phyloP scores from a whole-genome alignment of 1,140 invertebrate genomes.

The Musca vetustissima region DNA sequence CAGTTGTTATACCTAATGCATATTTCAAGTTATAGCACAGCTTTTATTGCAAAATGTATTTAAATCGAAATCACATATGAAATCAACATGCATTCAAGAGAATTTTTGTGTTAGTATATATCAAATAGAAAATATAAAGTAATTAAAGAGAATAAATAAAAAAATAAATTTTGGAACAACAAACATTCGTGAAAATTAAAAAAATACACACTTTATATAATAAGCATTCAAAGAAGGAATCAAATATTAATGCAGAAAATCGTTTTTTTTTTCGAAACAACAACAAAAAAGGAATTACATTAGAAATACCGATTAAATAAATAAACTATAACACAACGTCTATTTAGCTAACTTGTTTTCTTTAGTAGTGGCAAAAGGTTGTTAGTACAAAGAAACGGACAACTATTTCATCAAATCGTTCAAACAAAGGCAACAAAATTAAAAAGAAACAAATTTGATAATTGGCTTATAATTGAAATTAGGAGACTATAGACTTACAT shows the following conservation, averaged over 20 bases:
- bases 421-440: constrained; percentile 12
- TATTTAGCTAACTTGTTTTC: constrained; percentile 7
- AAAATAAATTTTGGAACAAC: not conserved
- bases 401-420: constrained; percentile 11
- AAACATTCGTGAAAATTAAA: constrained; percentile 6
- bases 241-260: not conserved
- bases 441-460: constrained; percentile 12
- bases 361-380: constrained; percentile 16
- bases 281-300: constrained; percentile 1
- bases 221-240: constrained; percentile 2
- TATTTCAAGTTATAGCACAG: no score
- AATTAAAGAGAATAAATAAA: no score
- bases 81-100: no score
- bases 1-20: no score
- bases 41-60: no score
- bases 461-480: constrained; percentile 17
- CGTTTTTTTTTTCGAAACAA: not conserved
- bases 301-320: not conserved
- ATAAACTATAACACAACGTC: constrained; percentile 8
- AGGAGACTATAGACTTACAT: constrained; percentile 58
- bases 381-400: not conserved
- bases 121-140: no score
- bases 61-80: no score
- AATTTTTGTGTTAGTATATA: no score
- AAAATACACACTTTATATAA: not conserved